phyloP scores from a whole-genome alignment of 2,797 vertebrate species.

The Zenarchopterus dispar region DNA sequence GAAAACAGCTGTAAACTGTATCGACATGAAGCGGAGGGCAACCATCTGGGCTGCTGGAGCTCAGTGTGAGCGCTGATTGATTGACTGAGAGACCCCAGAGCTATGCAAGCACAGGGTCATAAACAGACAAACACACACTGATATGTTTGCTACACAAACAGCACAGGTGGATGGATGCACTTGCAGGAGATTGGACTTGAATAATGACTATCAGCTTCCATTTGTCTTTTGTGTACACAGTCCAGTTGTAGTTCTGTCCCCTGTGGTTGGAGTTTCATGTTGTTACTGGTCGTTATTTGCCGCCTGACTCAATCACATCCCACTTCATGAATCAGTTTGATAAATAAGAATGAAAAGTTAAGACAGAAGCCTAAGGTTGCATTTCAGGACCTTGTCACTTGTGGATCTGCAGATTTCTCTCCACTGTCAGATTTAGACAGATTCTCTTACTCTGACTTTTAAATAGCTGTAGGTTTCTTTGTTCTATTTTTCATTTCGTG shows the following conservation, averaged over 20 bases:
- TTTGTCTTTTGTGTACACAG: constrained; percentile 13
- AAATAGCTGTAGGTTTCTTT: not conserved
- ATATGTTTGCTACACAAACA: constrained; percentile 49
- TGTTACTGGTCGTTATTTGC: constrained; percentile 53
- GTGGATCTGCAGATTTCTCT: not conserved
- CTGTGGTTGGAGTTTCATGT: constrained; percentile 32
- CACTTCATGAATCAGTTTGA: constrained; percentile 61
- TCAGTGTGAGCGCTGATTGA: constrained; percentile 63
- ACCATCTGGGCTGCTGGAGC: constrained; percentile 44
- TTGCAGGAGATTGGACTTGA: constrained; percentile 31
- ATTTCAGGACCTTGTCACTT: constrained; percentile 37
- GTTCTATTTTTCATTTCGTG: no score
- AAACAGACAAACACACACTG: constrained; percentile 53
- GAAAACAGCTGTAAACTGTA: constrained; percentile 73
- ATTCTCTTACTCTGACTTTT: constrained; percentile 18
- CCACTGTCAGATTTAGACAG: not conserved
- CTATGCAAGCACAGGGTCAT: constrained; percentile 40
- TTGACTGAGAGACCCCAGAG: constrained; percentile 60
- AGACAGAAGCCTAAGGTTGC: constrained; percentile 28
- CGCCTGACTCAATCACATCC: constrained; percentile 57
- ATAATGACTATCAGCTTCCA: constrained; percentile 35
- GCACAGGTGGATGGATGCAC: constrained; percentile 28
- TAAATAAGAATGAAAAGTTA: constrained; percentile 41
- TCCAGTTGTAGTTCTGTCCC: constrained; percentile 20
- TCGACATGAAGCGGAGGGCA: constrained; percentile 58